Conservation (phyloP, 2,888 invertebrate species). For the Salticus scenicus region DNA sequence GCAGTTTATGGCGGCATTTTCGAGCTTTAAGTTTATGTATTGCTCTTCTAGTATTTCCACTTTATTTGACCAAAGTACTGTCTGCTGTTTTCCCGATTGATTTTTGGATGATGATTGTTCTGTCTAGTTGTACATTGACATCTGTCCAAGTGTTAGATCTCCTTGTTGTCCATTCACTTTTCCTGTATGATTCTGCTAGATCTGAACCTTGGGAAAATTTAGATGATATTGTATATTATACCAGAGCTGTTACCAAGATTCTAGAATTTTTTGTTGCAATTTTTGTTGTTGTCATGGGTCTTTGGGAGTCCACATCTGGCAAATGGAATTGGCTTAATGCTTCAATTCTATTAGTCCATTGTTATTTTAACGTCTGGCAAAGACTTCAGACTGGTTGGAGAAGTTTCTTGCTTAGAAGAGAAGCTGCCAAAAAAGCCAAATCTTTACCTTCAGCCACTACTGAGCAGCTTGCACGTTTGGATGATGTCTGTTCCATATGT, state of each 20-base stretch:
- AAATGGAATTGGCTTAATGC: slow-evolving; percentile 78
- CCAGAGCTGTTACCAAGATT: slow-evolving; percentile 77
- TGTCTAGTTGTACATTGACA: slow-evolving; percentile 78
- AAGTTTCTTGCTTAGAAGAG: slow-evolving; percentile 77
- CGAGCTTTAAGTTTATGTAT: slow-evolving; percentile 76
- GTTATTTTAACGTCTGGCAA: slow-evolving; percentile 79
- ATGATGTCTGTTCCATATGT: slow-evolving; percentile 79
- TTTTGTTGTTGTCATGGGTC: slow-evolving; percentile 78
- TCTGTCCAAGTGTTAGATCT: slow-evolving; percentile 77
- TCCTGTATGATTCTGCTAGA: slow-evolving; percentile 77
- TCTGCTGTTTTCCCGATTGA: slow-evolving; percentile 77
- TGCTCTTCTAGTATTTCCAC: slow-evolving; percentile 76
- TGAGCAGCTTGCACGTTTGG: slow-evolving; percentile 75
- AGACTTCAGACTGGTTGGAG: slow-evolving; percentile 78
- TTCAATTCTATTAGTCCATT: slow-evolving; percentile 78
- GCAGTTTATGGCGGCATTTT: slow-evolving; percentile 75
- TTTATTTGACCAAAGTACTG: slow-evolving; percentile 77
- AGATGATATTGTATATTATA: slow-evolving; percentile 78
- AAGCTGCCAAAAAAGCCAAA: slow-evolving; percentile 78
- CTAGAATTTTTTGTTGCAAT: slow-evolving; percentile 79
- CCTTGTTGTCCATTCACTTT: slow-evolving; percentile 77
- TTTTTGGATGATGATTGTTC: slow-evolving; percentile 78
- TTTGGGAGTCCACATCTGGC: slow-evolving; percentile 76
- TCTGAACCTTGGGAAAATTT: slow-evolving; percentile 78
- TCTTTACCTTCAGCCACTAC: slow-evolving; percentile 76